Conservation (phyloP, 1,140 invertebrate species). For the Philaenus spumarius region DNA sequence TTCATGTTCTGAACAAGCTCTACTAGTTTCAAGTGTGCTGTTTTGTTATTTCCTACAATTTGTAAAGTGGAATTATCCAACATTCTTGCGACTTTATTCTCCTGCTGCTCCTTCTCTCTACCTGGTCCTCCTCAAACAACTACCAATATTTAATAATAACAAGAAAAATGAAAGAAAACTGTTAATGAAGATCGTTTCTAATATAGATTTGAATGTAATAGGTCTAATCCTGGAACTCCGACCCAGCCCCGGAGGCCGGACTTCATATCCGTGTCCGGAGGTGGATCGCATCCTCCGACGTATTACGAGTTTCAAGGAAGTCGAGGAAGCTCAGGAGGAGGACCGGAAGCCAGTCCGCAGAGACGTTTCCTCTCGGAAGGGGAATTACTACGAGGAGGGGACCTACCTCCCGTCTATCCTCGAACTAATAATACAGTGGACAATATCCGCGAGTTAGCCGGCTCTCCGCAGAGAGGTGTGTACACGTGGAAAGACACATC, state of each 20-base stretch:
- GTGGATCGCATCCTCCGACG: slow-evolving; percentile 20
- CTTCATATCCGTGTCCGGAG: slow-evolving; percentile 64
- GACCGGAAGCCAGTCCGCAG: slow-evolving; percentile 57
- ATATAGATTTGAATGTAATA: slow-evolving; percentile 39
- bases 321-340: slow-evolving; percentile 26
- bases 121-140: not conserved
- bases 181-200: not conserved
- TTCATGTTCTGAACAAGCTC: too few species aligned
- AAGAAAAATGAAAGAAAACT: not conserved
- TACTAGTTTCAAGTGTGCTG: too few species aligned
- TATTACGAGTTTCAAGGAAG: slow-evolving; percentile 47
- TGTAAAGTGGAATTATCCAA: not conserved
- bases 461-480: slow-evolving; percentile 72
- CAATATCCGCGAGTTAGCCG: slow-evolving; percentile 67
- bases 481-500: slow-evolving; percentile 80
- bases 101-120: not conserved
- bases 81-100: not conserved
- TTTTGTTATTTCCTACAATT: too few species aligned
- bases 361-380: slow-evolving; percentile 79
- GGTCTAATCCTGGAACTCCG: slow-evolving; percentile 83
- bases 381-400: slow-evolving; percentile 61
- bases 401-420: slow-evolving; percentile 39
- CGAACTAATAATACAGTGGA: slow-evolving; percentile 49
- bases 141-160: not conserved
- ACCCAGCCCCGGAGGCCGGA: slow-evolving; percentile 77